Conservation (phyloP, 2,113 vertebrate species). For the Aleadryas rufinucha region DNA sequence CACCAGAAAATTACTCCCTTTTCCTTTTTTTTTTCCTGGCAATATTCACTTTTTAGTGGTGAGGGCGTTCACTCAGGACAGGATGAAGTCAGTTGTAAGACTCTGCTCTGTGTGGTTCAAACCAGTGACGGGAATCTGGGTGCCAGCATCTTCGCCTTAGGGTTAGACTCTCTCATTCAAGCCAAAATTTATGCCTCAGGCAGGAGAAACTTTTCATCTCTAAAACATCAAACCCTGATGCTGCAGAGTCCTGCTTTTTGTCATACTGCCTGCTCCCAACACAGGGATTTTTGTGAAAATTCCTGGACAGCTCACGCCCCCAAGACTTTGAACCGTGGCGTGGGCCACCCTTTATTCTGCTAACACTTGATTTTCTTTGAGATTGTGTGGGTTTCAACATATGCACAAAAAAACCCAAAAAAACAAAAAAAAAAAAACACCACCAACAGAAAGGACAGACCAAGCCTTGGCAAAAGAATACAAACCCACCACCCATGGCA, state of each 20-base stretch:
- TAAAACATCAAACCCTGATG: background rate
- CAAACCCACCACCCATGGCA: background rate
- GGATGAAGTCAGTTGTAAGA: background rate
- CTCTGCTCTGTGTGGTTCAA: background rate
- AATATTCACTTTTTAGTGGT: background rate
- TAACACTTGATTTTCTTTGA: background rate
- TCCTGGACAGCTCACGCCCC: background rate
- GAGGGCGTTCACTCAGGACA: background rate
- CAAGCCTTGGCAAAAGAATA: background rate
- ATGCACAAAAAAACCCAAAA: background rate
- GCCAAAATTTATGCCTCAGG: slow-evolving; percentile 12
- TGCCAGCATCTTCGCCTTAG: background rate
- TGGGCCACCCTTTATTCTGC: background rate
- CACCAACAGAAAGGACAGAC: background rate
- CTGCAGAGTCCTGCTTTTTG: background rate
- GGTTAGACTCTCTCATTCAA: slow-evolving; percentile 16
- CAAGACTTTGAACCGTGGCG: background rate
- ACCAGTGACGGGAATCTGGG: background rate
- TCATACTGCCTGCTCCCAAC: background rate
- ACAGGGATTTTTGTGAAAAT: background rate
- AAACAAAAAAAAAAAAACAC: too few relatives aligned
- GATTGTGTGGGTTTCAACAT: background rate
- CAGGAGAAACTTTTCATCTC: slow-evolving; percentile 6
- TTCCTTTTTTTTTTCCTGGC: background rate
- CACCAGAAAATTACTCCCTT: background rate